Conservation (phyloP, 1,140 invertebrate genomes). For the Sogatella furcifera region DNA sequence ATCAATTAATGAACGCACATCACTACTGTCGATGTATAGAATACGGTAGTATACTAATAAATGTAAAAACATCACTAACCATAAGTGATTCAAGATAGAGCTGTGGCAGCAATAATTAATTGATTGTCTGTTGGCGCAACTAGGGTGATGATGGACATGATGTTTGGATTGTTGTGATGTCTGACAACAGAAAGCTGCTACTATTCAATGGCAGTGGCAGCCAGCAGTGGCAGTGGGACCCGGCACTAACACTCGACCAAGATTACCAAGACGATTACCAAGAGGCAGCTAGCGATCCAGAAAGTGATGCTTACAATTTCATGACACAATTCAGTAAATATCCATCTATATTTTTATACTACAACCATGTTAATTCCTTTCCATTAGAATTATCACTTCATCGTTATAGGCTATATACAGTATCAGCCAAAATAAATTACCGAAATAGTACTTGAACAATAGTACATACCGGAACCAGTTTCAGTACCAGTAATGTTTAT, state of each 20-base stretch:
- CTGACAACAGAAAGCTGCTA: slow-evolving; percentile 10
- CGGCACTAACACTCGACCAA: neutral
- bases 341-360: neutral
- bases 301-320: slow-evolving; percentile 23
- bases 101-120: too few relatives aligned
- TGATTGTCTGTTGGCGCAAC: too few relatives aligned
- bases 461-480: too few relatives aligned
- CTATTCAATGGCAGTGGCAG: slow-evolving; percentile 5
- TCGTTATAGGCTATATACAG: too few relatives aligned
- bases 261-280: neutral
- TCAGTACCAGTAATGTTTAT: too few relatives aligned
- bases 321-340: slow-evolving; percentile 15
- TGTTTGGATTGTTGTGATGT: slow-evolving; percentile 3
- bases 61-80: too few relatives aligned
- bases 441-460: too few relatives aligned
- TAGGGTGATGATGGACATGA: neutral
- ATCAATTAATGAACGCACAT: too few relatives aligned
- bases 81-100: too few relatives aligned
- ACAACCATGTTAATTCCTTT: neutral
- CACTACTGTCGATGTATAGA: too few relatives aligned
- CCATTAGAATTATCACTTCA: neutral
- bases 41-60: too few relatives aligned
- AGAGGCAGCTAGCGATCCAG: slow-evolving; percentile 24
- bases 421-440: too few relatives aligned
- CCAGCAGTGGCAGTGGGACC: neutral